Percentiles rank a stretch among this genome's conserved stretches.
phyloP scores from a whole-genome alignment of 2,797 vertebrate genomes.

The Tenualosa thibaudeaui region DNA sequence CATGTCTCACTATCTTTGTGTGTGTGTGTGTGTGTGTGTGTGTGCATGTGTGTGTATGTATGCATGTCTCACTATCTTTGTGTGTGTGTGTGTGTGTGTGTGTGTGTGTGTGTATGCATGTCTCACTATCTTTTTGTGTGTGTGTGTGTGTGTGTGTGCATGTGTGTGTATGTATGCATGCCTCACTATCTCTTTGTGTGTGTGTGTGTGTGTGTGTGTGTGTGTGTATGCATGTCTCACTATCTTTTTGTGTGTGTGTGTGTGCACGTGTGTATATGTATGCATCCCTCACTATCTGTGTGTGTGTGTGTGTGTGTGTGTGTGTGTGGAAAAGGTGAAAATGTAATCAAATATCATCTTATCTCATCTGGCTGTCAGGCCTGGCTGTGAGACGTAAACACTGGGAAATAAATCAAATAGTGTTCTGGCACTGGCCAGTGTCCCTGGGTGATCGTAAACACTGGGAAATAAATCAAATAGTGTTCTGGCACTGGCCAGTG shows the following conservation, averaged over 20 bases:
- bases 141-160: not conserved
- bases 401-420: not conserved
- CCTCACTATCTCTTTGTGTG: too few species aligned
- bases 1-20: not conserved
- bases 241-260: not conserved
- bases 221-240: not conserved
- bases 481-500: not conserved
- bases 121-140: too few species aligned
- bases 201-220: not conserved
- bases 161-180: not conserved
- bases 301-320: not conserved
- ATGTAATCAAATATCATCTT: constrained; percentile 8
- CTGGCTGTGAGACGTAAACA: not conserved
- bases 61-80: not conserved
- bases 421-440: not conserved
- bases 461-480: not conserved
- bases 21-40: not conserved
- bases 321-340: constrained; percentile 53
- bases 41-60: not conserved
- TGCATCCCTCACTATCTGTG: not conserved
- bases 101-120: not conserved
- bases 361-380: not conserved
- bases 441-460: not conserved
- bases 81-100: not conserved
- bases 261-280: constrained; percentile 19